Percentiles rank a stretch among this genome's conserved stretches.
Conservation (phyloP, 2,797 vertebrate genomes). For the Rhynchotus rufescens region DNA sequence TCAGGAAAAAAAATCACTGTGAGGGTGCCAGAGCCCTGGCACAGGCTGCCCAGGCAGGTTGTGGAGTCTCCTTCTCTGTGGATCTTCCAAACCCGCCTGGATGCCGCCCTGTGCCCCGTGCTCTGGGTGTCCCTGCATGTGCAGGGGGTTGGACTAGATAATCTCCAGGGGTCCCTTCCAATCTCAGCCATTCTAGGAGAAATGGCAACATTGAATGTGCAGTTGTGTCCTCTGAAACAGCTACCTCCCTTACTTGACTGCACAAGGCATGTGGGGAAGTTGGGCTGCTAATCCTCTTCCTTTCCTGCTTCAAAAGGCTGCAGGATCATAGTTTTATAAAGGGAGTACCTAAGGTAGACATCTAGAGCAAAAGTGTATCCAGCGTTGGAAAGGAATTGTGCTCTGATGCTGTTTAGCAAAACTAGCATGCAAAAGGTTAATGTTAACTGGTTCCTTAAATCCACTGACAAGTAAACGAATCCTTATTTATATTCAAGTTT, state of each 20-base stretch:
- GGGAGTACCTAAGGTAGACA: not conserved
- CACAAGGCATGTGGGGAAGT: not conserved
- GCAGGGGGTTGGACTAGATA: not conserved
- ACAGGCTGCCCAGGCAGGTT: too few relatives aligned
- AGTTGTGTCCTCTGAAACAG: not conserved
- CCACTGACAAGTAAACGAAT: slow-evolving; percentile 13
- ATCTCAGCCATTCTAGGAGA: not conserved
- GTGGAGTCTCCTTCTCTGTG: too few relatives aligned
- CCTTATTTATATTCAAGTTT: not conserved
- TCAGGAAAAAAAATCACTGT: too few relatives aligned
- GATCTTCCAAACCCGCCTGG: too few relatives aligned
- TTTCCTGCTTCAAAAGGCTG: not conserved
- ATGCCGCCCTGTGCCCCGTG: too few relatives aligned
- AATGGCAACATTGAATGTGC: rapidly evolving
- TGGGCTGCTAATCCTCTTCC: not conserved
- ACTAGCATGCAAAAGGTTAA: not conserved
- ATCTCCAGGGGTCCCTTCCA: not conserved
- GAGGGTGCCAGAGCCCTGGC: too few relatives aligned
- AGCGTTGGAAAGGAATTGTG: not conserved
- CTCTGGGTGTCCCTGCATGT: not conserved
- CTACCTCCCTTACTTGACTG: not conserved
- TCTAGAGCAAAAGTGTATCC: not conserved
- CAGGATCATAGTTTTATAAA: not conserved
- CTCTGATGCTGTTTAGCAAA: not conserved
- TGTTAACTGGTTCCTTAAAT: not conserved